Percentiles rank a stretch among this genome's conserved stretches.
Conservation (phyloP, 2,888 invertebrate species). For the Calliphora vomitoria region DNA sequence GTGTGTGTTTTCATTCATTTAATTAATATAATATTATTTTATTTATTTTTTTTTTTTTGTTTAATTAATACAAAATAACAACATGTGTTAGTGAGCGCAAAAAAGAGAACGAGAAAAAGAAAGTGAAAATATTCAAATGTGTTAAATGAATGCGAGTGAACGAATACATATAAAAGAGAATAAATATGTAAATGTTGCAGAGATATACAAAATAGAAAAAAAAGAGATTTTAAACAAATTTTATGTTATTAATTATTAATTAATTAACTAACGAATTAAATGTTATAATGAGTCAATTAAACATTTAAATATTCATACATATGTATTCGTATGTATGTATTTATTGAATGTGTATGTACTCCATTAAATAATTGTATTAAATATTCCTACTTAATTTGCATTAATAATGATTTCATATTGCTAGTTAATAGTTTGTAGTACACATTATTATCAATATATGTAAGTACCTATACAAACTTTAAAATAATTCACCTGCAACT, state of each 20-base stretch:
- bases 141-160: constrained; percentile 41
- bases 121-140: background rate
- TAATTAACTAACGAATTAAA: constrained; percentile 7
- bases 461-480: too few relatives aligned
- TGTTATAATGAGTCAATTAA: constrained; percentile 7
- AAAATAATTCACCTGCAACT: too few relatives aligned
- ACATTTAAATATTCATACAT: background rate
- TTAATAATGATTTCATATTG: background rate
- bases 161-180: constrained; percentile 18
- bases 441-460: too few relatives aligned
- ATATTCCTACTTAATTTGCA: background rate
- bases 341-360: constrained; percentile 60
- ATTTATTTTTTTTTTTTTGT: constrained; percentile 1
- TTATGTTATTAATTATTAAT: constrained; percentile 35
- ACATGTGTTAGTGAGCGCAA: constrained; percentile 42
- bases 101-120: background rate
- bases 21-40: background rate
- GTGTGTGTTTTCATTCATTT: constrained; percentile 51
- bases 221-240: constrained; percentile 58
- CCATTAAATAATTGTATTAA: constrained; percentile 38
- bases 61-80: constrained; percentile 34
- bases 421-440: too few relatives aligned
- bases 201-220: constrained; percentile 66
- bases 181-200: constrained; percentile 3
- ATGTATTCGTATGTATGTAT: background rate